Conservation (phyloP, 1,140 invertebrate species). For the Drosophila cardini region DNA sequence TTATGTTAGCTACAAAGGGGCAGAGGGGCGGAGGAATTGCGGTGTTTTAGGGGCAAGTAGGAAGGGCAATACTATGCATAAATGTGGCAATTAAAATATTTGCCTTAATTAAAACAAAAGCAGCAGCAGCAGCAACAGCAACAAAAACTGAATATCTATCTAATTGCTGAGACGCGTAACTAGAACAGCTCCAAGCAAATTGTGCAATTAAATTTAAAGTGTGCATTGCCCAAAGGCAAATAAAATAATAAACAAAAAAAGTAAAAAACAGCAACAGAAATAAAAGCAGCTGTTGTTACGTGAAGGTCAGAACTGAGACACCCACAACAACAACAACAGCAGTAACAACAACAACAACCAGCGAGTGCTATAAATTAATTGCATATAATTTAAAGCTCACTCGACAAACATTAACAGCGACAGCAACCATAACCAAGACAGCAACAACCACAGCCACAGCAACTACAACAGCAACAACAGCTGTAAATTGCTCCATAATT, state of each 20-base stretch:
- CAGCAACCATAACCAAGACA: constrained; percentile 14
- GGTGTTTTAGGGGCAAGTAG: background rate
- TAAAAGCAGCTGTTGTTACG: constrained; percentile 11
- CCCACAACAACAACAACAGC: constrained; percentile 31
- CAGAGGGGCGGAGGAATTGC: too few species aligned
- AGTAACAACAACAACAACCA: constrained; percentile 14
- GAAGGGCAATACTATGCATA: constrained; percentile 22
- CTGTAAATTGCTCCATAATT: constrained; percentile 41
- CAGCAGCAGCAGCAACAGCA: constrained; percentile 8
- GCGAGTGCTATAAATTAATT: constrained; percentile 45
- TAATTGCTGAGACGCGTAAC: constrained; percentile 15
- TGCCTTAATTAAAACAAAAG: constrained; percentile 68
- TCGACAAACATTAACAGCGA: constrained; percentile 15
- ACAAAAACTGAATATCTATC: constrained; percentile 6
- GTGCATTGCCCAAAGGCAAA: constrained; percentile 22
- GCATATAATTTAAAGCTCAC: constrained; percentile 45
- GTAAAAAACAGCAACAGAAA: background rate
- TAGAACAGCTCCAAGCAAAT: constrained; percentile 7
- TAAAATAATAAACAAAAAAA: background rate
- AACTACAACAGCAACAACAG: constrained; percentile 26
- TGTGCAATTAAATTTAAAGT: constrained; percentile 37
- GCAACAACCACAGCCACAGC: constrained; percentile 26
- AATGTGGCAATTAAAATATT: constrained; percentile 75
- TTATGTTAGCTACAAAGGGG: constrained; percentile 48
- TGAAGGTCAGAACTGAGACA: constrained; percentile 38